Evolutionary conservation across 1,140 invertebrate species (phyloP).

Genomic region (Delia radicum): DNA sequence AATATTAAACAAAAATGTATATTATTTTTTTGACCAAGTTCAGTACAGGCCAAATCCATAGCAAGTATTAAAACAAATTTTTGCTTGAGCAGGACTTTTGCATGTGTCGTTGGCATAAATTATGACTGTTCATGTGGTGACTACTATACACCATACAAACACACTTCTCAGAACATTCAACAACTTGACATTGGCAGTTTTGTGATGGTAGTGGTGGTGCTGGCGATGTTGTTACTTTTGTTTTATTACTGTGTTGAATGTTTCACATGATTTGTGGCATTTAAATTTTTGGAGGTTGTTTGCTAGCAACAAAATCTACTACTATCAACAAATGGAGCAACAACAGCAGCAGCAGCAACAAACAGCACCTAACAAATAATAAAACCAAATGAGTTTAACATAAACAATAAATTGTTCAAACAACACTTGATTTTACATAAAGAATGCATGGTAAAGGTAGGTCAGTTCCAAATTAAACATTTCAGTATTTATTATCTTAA

Average conservation of each 20-base stretch:
- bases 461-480: neutral
- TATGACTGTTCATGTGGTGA: slow-evolving; percentile 18
- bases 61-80: slow-evolving; percentile 18
- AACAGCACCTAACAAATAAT: neutral
- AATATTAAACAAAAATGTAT: neutral
- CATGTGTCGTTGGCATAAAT: slow-evolving; percentile 21
- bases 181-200: neutral
- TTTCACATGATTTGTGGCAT: slow-evolving; percentile 23
- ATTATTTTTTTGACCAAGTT: neutral
- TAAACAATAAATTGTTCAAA: neutral
- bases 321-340: too few species aligned
- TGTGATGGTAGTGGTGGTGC: neutral
- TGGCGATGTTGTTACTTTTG: slow-evolving; percentile 13
- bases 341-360: neutral
- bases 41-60: neutral
- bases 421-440: too few species aligned
- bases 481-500: slow-evolving; percentile 10
- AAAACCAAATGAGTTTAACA: neutral
- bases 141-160: neutral
- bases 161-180: slow-evolving; percentile 1
- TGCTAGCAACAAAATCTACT: too few species aligned
- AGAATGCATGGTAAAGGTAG: neutral
- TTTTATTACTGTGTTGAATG: slow-evolving; percentile 22
- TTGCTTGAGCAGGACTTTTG: slow-evolving; percentile 21
- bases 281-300: slow-evolving; percentile 22